Percentiles rank a stretch among this genome's conserved stretches.
phyloP scores from a whole-genome alignment of 2,113 vertebrate species.

The Upupa epops region DNA sequence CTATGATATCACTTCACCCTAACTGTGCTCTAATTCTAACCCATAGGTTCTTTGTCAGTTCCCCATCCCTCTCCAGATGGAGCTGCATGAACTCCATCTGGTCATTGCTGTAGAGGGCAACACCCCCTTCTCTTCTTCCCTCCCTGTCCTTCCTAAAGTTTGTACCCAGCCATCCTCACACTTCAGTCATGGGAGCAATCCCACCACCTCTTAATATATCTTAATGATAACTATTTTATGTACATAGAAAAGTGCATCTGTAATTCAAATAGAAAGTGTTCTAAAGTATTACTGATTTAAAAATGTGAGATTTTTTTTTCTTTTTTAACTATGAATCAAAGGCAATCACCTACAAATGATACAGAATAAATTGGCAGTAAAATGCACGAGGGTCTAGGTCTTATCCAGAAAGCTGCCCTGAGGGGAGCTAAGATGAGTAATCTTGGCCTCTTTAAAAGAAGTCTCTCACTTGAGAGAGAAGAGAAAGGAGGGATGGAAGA shows the following conservation, averaged over 20 bases:
- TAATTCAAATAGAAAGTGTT: neutral
- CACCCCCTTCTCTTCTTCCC: too few species aligned
- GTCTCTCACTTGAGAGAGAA: neutral
- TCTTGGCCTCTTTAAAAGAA: neutral
- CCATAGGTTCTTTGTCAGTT: too few species aligned
- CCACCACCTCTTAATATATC: too few species aligned
- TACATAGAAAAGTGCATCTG: neutral
- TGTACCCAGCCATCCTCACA: too few species aligned
- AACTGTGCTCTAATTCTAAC: too few species aligned
- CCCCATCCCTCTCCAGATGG: too few species aligned
- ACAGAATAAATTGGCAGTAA: neutral
- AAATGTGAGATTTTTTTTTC: neutral
- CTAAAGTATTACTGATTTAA: neutral
- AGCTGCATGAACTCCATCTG: too few species aligned
- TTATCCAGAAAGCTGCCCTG: neutral
- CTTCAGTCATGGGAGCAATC: too few species aligned
- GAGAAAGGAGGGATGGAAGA: neutral
- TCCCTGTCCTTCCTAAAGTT: too few species aligned
- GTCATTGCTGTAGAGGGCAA: too few species aligned
- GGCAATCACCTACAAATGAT: neutral
- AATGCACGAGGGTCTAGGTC: neutral
- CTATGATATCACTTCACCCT: too few species aligned
- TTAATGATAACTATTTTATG: slow-evolving; percentile 13
- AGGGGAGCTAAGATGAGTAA: neutral
- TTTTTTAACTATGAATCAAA: neutral